Percentiles rank a stretch among this genome's conserved stretches.
phyloP scores from a whole-genome alignment of 2,888 invertebrate species.

The Drosophila ochracea region DNA sequence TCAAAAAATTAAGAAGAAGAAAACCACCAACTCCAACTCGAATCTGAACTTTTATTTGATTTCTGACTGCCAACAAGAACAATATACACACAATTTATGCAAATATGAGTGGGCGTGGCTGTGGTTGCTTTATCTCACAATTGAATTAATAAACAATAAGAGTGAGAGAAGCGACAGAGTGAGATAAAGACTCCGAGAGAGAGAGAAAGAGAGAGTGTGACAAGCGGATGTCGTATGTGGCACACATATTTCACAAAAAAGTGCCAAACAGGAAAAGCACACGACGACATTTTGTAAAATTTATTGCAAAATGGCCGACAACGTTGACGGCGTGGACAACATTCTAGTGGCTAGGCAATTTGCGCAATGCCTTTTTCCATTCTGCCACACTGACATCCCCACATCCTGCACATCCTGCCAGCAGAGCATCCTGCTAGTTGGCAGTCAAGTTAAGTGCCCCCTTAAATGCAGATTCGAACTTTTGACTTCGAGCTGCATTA shows the following conservation, averaged over 20 bases:
- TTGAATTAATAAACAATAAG: slow-evolving; percentile 59
- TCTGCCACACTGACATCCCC: slow-evolving; percentile 13
- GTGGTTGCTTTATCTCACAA: slow-evolving; percentile 52
- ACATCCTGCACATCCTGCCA: slow-evolving; percentile 12
- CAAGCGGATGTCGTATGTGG: slow-evolving; percentile 69
- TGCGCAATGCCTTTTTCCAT: slow-evolving; percentile 47
- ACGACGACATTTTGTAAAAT: slow-evolving; percentile 69
- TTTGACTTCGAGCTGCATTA: slow-evolving; percentile 60
- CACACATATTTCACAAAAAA: slow-evolving; percentile 68
- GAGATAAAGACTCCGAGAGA: background rate
- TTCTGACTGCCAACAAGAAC: slow-evolving; percentile 47
- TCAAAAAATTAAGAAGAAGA: background rate
- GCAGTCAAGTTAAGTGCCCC: slow-evolving; percentile 67
- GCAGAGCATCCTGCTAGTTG: slow-evolving; percentile 15
- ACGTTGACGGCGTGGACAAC: slow-evolving; percentile 35
- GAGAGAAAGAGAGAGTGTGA: slow-evolving; percentile 58
- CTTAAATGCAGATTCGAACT: slow-evolving; percentile 49
- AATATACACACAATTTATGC: slow-evolving; percentile 53
- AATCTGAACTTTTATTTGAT: slow-evolving; percentile 63
- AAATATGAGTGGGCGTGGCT: slow-evolving; percentile 58
- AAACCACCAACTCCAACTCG: background rate
- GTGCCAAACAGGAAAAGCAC: slow-evolving; percentile 76
- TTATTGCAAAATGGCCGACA: slow-evolving; percentile 69
- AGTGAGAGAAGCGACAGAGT: background rate
- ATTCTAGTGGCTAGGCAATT: slow-evolving; percentile 47